These are phyloP conservation scores for Lithophane semibrunnea DNA, from an alignment of 2,888 invertebrate genomes.

Conservation along the genomic window DNA sequence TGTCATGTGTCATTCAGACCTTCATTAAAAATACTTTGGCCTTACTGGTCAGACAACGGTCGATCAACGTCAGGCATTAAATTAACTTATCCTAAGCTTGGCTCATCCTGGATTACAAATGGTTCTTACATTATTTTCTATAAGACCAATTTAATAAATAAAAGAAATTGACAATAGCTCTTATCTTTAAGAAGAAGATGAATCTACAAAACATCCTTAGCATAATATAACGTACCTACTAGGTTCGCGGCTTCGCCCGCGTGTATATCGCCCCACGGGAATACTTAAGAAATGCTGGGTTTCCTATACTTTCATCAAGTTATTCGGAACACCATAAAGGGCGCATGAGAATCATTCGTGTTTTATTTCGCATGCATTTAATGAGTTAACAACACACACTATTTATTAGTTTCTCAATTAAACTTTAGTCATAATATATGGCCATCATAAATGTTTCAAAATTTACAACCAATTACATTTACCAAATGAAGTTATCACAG, in stretches of 20 bases:
- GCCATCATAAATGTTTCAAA: conserved; percentile 64
- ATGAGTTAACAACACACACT: conserved; percentile 46
- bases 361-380: conserved; percentile 50
- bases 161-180: background rate
- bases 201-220: background rate
- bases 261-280: too few relatives aligned
- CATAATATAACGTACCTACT: background rate
- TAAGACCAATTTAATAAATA: too few relatives aligned
- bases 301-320: background rate
- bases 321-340: conserved; percentile 19
- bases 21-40: background rate
- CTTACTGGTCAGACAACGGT: background rate
- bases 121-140: background rate
- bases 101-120: background rate
- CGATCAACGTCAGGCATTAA: background rate
- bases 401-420: conserved; percentile 64
- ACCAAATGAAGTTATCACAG: conserved; percentile 67
- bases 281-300: too few relatives aligned
- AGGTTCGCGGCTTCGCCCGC: too few relatives aligned
- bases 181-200: background rate
- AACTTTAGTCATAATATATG: conserved; percentile 60
- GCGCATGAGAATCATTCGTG: conserved; percentile 31
- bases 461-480: conserved; percentile 70
- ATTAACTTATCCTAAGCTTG: background rate
- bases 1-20: background rate